phyloP scores from a whole-genome alignment of 2,113 vertebrate genomes.

The Numenius arquata region DNA sequence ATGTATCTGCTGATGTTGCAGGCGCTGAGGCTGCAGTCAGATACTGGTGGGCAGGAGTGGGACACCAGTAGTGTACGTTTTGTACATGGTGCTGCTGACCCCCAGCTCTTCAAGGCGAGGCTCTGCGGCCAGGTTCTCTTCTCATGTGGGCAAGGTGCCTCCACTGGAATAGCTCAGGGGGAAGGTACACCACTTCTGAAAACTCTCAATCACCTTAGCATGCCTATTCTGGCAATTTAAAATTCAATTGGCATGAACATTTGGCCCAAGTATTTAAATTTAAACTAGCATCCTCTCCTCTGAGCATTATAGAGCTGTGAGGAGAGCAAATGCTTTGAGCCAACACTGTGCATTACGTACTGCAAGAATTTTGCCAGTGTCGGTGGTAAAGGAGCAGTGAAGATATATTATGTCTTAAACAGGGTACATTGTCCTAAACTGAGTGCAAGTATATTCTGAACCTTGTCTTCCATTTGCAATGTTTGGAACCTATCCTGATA shows the following conservation, averaged over 20 bases:
- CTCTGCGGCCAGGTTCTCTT: not conserved
- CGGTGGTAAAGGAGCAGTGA: not conserved
- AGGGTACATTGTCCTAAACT: not conserved
- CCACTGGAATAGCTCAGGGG: not conserved
- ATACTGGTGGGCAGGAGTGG: not conserved
- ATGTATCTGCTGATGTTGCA: not conserved
- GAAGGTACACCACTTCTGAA: not conserved
- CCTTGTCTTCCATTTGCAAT: not conserved
- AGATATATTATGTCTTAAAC: not conserved
- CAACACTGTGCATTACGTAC: not conserved
- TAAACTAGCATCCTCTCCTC: not conserved
- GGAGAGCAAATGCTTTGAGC: not conserved
- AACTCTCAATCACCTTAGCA: not conserved
- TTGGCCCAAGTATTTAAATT: not conserved
- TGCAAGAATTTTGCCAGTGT: not conserved
- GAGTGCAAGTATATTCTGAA: not conserved
- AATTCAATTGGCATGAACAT: not conserved
- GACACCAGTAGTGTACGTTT: no score
- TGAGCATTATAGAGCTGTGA: not conserved
- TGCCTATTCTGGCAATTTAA: not conserved
- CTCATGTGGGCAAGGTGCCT: accelerated
- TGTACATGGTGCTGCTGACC: not conserved
- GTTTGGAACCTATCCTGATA: not conserved
- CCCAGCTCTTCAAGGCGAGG: not conserved
- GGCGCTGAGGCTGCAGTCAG: not conserved